A percentile compares a stretch with the other conserved stretches of the same genome.
Evolutionary conservation across 2,797 vertebrate species (phyloP).

Genomic region (Gallirallus australis): DNA sequence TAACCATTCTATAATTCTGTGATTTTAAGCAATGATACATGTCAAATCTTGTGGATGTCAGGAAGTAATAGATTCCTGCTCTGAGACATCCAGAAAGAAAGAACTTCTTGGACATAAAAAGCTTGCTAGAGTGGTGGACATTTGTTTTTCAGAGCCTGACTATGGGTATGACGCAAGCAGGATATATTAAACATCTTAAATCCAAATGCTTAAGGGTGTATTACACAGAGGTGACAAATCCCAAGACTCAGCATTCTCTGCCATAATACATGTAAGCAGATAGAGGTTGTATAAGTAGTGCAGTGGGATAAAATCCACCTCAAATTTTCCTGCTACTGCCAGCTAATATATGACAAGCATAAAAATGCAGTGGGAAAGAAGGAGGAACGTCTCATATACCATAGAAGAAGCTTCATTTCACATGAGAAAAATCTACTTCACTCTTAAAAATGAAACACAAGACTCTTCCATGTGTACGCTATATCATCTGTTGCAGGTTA

Average conservation of each 20-base stretch:
- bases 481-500: not conserved
- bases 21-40: too few relatives aligned
- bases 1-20: too few relatives aligned
- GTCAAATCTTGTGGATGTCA: not conserved
- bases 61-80: not conserved
- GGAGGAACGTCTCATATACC: not conserved
- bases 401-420: not conserved
- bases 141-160: not conserved
- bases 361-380: not conserved
- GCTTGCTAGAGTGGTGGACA: not conserved
- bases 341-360: not conserved
- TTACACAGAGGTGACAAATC: not conserved
- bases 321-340: not conserved
- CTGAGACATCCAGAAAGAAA: not conserved
- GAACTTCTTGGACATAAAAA: not conserved
- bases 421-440: not conserved
- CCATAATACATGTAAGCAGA: not conserved
- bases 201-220: accelerated
- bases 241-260: not conserved
- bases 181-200: not conserved
- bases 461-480: not conserved
- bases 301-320: not conserved
- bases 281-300: not conserved
- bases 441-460: not conserved
- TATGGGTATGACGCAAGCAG: too few relatives aligned